Evolutionary conservation across 2,888 invertebrate genomes (phyloP), one percentile per base, ranked within the genome.

Genomic region (Synergus umbraculus): DNA sequence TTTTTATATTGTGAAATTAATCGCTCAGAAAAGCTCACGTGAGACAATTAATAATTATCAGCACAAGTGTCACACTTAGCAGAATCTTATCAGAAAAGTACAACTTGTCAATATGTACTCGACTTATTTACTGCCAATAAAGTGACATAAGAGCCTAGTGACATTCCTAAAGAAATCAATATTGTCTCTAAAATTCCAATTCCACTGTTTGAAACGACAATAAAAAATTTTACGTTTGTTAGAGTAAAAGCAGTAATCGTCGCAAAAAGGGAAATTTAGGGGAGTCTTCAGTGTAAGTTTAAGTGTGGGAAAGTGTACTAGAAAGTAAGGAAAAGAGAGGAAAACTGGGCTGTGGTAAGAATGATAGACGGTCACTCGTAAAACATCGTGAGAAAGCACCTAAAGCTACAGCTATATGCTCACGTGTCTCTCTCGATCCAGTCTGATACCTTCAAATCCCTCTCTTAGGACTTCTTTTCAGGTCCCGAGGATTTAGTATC

Each of bases 341-440:
- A n/a, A 37, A 49, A 73, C 54, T 73, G n/a, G 12, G 37, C n/a
- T 73, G 73, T 10, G 37, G 49, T 73, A 73, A 37, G 15, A 73
- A 73, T 73, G 54, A 73, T 73, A 73, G 54, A 73, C 37, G 54
- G 54, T 54, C 54, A 73, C 41, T 73, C 73, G 73, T 73, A 73
- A 73, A 73, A 54, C 37, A 73, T 73, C 73, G 73, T 73, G 73
- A 54, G 54, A 73, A 73, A 73, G 54, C 73, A 73, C 73, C 73
- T 73, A 54, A 73, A 73, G 54, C 73, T 41, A 54, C 54, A 54
- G 73, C 54, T 73, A 54, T 73, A 73, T 54, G 9, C 73, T 49
- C 29, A 73, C 37, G 54, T 73, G 73, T 73, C 73, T 73, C n/a
- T 54, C 37, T 54, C 15, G 37, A 73, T 73, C 73, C 54, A 73